Conservation (phyloP, 2,113 vertebrate genomes). For the Toxotes chatareus region DNA sequence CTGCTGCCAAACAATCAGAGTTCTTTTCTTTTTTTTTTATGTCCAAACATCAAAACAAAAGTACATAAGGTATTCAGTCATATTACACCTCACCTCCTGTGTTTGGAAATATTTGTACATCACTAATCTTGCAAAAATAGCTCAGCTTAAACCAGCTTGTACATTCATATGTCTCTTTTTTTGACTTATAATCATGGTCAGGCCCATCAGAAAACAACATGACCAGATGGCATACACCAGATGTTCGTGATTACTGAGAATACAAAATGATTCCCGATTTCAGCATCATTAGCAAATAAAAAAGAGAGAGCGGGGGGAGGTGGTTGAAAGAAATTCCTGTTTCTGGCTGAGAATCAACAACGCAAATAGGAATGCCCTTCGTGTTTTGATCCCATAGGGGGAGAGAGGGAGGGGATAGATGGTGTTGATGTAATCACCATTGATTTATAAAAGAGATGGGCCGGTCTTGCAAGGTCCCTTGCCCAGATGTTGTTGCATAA, state of each 20-base stretch:
- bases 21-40: neutral
- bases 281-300: constrained; percentile 79
- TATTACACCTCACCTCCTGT: neutral
- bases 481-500: constrained; percentile 80
- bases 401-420: constrained; percentile 5
- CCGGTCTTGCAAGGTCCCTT: constrained; percentile 47
- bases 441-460: constrained; percentile 58
- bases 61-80: constrained; percentile 14
- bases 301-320: constrained; percentile 22
- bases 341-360: constrained; percentile 60
- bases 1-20: neutral
- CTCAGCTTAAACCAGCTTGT: constrained; percentile 28
- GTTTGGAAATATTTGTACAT: constrained; percentile 27
- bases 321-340: constrained; percentile 51
- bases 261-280: constrained; percentile 78
- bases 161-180: constrained; percentile 55
- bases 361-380: constrained; percentile 65
- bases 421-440: constrained; percentile 67
- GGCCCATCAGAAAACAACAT: constrained; percentile 61
- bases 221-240: constrained; percentile 79
- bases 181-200: constrained; percentile 64
- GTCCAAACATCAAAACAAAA: constrained; percentile 8
- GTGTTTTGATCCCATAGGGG: constrained; percentile 38
- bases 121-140: constrained; percentile 42
- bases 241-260: constrained; percentile 83